Base-by-base conservation (phyloP, 1,140 invertebrate species). In the Pseudomyrmex concolor region DNA sequence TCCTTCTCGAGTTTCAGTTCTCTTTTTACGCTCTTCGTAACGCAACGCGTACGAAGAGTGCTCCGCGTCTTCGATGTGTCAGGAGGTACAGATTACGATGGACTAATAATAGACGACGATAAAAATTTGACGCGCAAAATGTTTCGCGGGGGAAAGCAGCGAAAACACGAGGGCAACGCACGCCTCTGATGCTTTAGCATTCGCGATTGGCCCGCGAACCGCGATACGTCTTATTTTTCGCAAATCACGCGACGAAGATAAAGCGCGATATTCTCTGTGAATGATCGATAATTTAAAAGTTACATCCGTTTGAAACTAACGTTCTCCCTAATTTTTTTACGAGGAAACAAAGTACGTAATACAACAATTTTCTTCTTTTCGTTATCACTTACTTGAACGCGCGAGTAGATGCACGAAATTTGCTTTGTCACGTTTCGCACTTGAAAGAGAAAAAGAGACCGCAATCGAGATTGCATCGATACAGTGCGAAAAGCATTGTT, bases 111-210 rank as follows among this genome's bases (percentile, higher is more conserved):
- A 92, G 92, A 91, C 88, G 84, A 89, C 59, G 92, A 93, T 93
- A 92, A 92, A 93, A 94, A 92, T 93, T 93, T 89, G 89, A 92
- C 82, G 91, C 91, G 91, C 88, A 90, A 92, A 93, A 92, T 90
- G 76, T 60, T 85, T 83, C 62, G 74, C 80, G 88, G 68, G 73
- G 88, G 87, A 90, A 90, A 91, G 89, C 83, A 86, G 89, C 89
- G 87, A 90, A 91, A 89, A 89, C 88, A 92, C 89, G 90, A 72
- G 91, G 88, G 90, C 89, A 92, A 92, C 88, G 92, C 83, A 89
- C 91, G 89, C 78, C 85, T 64, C 25, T 73, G 84, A 51, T 81
- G 19, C 48, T 45, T 45, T 19, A n/a, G 19, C 45, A 59, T 8
- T 43, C 48, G 48, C 25, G n/a, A 66, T 17, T 66, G 48, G 13